phyloP scores from a whole-genome alignment of 2,888 invertebrate species.

The Tiliacea citrago region DNA sequence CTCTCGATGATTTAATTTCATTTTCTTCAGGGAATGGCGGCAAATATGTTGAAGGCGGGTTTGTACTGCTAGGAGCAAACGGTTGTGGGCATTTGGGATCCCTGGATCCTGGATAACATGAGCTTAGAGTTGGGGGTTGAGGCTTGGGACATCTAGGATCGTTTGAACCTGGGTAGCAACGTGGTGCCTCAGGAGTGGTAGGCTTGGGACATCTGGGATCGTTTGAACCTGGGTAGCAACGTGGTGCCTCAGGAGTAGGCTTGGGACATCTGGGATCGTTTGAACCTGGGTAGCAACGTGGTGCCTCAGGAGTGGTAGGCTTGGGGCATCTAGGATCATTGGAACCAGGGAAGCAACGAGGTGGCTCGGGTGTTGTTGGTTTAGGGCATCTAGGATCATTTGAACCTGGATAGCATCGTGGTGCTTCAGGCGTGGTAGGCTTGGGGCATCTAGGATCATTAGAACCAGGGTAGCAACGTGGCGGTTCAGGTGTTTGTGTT shows the following conservation, averaged over 20 bases:
- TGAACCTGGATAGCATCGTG: slow-evolving; percentile 11
- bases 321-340: slow-evolving; percentile 77
- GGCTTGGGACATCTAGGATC: slow-evolving; percentile 78
- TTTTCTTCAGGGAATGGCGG: slow-evolving; percentile 86
- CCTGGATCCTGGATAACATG: slow-evolving; percentile 85
- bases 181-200: slow-evolving; percentile 70
- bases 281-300: slow-evolving; percentile 74
- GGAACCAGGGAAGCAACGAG: slow-evolving; percentile 69
- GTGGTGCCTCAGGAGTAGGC: slow-evolving; percentile 65
- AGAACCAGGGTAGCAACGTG: slow-evolving; percentile 54
- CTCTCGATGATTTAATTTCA: slow-evolving; percentile 78
- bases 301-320: slow-evolving; percentile 72
- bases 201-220: slow-evolving; percentile 78
- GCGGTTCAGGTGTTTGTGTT: slow-evolving; percentile 11
- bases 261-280: slow-evolving; percentile 76
- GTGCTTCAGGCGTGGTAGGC: slow-evolving; percentile 56
- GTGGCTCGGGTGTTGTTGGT: slow-evolving; percentile 48
- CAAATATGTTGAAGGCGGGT: slow-evolving; percentile 86
- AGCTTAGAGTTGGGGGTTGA: slow-evolving; percentile 76
- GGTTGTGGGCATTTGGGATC: slow-evolving; percentile 86
- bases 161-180: slow-evolving; percentile 74
- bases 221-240: slow-evolving; percentile 70
- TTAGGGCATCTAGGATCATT: slow-evolving; percentile 1
- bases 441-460: slow-evolving; percentile 9
- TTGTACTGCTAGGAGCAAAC: slow-evolving; percentile 84